phyloP scores from a whole-genome alignment of 2,888 invertebrate genomes.

The Hirtodrosophila confusa region DNA sequence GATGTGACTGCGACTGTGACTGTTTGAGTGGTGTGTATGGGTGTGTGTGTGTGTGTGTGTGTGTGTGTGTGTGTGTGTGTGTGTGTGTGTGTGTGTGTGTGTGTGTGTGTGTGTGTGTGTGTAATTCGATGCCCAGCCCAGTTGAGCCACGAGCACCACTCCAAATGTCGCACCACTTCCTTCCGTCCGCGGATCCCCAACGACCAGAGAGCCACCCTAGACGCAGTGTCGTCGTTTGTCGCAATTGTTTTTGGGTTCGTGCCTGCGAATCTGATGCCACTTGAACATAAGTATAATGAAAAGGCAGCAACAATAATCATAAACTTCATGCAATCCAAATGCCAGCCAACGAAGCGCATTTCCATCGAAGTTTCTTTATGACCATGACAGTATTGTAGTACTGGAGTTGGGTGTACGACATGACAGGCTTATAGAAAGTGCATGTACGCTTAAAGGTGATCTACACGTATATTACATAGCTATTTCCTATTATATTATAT shows the following conservation, averaged over 20 bases:
- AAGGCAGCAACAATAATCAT: constrained; percentile 29
- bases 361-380: constrained; percentile 19
- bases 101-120: constrained; percentile 4
- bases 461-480: too few relatives aligned
- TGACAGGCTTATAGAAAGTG: too few relatives aligned
- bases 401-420: too few relatives aligned
- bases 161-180: constrained; percentile 58
- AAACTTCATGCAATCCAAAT: constrained; percentile 48
- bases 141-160: constrained; percentile 29
- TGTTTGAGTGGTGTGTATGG: constrained; percentile 7
- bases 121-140: constrained; percentile 48
- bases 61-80: constrained; percentile 21
- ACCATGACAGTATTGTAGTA: constrained; percentile 1
- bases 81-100: too few relatives aligned
- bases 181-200: constrained; percentile 52
- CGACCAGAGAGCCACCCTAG: constrained; percentile 58
- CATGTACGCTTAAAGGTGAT: too few relatives aligned
- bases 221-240: constrained; percentile 72
- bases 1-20: constrained; percentile 29
- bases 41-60: constrained; percentile 1
- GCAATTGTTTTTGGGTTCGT: constrained; percentile 70
- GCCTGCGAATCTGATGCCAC: constrained; percentile 81
- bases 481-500: too few relatives aligned
- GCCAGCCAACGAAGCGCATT: constrained; percentile 18
- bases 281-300: constrained; percentile 51